phyloP scores from a whole-genome alignment of 2,113 vertebrate species.

The Pangasianodon gigas region DNA sequence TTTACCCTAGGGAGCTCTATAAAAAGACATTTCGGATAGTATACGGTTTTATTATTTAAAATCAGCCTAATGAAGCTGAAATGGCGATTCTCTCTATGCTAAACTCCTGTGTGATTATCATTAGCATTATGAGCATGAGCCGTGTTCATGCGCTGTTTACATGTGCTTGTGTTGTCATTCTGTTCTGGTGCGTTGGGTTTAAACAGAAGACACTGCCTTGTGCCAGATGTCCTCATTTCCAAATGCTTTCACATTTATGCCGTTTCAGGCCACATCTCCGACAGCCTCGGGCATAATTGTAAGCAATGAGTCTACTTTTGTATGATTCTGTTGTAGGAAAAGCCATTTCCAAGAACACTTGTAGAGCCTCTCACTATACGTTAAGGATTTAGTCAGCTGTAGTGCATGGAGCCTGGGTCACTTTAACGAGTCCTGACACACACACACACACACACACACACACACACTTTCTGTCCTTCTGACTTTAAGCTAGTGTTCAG shows the following conservation, averaged over 20 bases:
- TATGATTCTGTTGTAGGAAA: not conserved
- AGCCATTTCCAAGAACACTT: not conserved
- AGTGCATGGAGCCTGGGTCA: slow-evolving; percentile 24
- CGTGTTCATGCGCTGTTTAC: not conserved
- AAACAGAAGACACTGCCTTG: not conserved
- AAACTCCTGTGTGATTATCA: not conserved
- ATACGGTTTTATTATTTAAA: not conserved
- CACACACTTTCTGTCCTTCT: slow-evolving; percentile 36
- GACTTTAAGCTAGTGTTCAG: not conserved
- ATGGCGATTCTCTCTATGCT: not conserved
- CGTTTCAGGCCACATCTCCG: slow-evolving; percentile 70
- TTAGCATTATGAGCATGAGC: not conserved
- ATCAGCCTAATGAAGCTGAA: not conserved
- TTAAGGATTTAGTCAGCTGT: not conserved
- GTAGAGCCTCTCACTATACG: slow-evolving; percentile 10
- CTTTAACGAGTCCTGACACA: not conserved
- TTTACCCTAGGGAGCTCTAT: not conserved
- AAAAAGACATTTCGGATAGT: not conserved
- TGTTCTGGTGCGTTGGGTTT: slow-evolving; percentile 4
- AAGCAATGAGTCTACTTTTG: slow-evolving; percentile 62
- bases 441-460: slow-evolving; percentile 36
- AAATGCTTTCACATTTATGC: slow-evolving; percentile 12
- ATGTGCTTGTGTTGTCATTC: not conserved
- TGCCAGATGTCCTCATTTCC: not conserved
- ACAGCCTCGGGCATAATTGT: slow-evolving; percentile 74